phyloP scores from a whole-genome alignment of 2,888 invertebrate genomes.

The Incurvaria masculella region DNA sequence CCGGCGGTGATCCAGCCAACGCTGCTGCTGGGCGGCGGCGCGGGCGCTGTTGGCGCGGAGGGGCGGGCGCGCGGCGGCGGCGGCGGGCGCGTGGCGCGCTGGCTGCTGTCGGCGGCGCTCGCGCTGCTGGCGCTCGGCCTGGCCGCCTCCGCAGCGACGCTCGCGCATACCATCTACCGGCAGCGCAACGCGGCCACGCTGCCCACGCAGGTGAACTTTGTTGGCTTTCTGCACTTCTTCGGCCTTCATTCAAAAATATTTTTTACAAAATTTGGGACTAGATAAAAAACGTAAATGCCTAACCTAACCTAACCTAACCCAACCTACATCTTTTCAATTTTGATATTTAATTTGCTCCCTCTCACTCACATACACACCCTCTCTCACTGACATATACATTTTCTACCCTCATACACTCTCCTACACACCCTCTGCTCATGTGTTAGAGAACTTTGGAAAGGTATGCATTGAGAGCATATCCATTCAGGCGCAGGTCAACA shows the following conservation, averaged over 20 bases:
- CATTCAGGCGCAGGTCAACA: no score
- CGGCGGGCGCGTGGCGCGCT: background rate
- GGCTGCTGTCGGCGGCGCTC: constrained; percentile 11
- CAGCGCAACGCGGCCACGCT: background rate
- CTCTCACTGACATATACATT: no score
- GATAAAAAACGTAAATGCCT: no score
- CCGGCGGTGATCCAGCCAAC: constrained; percentile 45
- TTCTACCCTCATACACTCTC: no score
- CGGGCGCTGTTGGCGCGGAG: constrained; percentile 16
- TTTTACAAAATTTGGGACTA: no score
- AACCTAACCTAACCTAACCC: no score
- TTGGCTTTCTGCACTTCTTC: background rate
- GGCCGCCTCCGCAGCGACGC: constrained; percentile 1
- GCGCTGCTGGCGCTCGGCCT: constrained; percentile 24
- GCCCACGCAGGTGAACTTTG: background rate
- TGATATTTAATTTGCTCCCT: no score
- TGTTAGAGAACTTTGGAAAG: no score
- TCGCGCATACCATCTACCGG: background rate
- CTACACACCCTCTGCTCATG: no score
- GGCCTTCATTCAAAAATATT: background rate
- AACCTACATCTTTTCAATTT: no score
- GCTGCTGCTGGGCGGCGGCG: constrained; percentile 29
- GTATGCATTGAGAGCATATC: no score
- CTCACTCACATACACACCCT: no score
- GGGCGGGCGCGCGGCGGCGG: constrained; percentile 1